These are phyloP conservation scores for Melitaea cinxia DNA, from an alignment of 1,140 invertebrate genomes.

Conservation along the genomic window DNA sequence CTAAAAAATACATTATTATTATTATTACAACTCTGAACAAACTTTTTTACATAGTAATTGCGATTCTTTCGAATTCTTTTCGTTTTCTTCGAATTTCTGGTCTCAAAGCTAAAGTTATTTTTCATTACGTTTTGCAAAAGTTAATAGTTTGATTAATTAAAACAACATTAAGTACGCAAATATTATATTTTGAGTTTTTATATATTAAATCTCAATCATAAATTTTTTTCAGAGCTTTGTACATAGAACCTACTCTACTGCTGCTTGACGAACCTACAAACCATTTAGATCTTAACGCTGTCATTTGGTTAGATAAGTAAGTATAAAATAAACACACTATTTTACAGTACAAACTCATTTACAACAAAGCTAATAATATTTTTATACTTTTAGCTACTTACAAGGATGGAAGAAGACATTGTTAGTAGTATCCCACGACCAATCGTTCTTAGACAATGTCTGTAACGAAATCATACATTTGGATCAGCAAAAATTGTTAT, in stretches of 20 bases:
- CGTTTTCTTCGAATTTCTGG: too few relatives aligned
- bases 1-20: too few relatives aligned
- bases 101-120: too few relatives aligned
- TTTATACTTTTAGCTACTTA: conserved; percentile 86
- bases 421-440: conserved; percentile 98
- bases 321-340: conserved; percentile 51
- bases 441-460: conserved; percentile 99
- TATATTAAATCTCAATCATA: too few relatives aligned
- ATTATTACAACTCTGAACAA: too few relatives aligned
- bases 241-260: conserved; percentile 96
- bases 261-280: conserved; percentile 98
- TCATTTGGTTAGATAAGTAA: conserved; percentile 99
- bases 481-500: conserved; percentile 96
- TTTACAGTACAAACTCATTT: not conserved
- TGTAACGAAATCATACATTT: conserved; percentile 99
- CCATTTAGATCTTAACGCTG: conserved; percentile 97
- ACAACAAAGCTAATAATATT: not conserved
- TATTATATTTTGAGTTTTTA: conserved; percentile 2
- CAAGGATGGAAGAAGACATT: conserved; percentile 99
- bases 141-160: too few relatives aligned
- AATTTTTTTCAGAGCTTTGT: conserved; percentile 85
- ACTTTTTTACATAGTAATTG: too few relatives aligned
- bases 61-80: too few relatives aligned
- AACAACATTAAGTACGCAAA: too few relatives aligned
- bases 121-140: too few relatives aligned